phyloP scores from a whole-genome alignment of 2,888 invertebrate species.

The Ennomos fuscantarius region DNA sequence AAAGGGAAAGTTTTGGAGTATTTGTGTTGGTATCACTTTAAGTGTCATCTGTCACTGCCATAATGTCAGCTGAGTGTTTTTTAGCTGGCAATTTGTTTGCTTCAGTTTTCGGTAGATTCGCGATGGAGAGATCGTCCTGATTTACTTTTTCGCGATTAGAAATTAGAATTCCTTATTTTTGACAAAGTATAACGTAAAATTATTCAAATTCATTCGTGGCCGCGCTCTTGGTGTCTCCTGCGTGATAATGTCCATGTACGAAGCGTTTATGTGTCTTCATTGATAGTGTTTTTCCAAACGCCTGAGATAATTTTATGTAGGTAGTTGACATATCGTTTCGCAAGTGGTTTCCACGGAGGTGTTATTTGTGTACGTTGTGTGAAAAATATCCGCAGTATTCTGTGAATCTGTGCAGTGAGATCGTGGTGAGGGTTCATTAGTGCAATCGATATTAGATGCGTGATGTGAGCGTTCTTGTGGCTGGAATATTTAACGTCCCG shows the following conservation, averaged over 20 bases:
- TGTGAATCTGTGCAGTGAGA: slow-evolving; percentile 47
- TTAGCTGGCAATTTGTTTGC: slow-evolving; percentile 35
- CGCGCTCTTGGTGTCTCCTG: slow-evolving; percentile 25
- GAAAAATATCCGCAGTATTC: slow-evolving; percentile 59
- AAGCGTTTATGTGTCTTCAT: slow-evolving; percentile 18
- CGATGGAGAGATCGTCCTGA: slow-evolving; percentile 46
- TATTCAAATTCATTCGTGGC: slow-evolving; percentile 36
- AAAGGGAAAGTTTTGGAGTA: neutral
- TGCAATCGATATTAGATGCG: slow-evolving; percentile 50
- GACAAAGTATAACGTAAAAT: slow-evolving; percentile 47
- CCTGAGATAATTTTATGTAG: slow-evolving; percentile 66
- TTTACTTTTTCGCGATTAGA: slow-evolving; percentile 33
- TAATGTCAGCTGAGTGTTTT: slow-evolving; percentile 43
- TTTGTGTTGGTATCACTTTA: slow-evolving; percentile 1
- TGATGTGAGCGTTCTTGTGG: slow-evolving; percentile 51
- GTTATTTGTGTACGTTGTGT: slow-evolving; percentile 77
- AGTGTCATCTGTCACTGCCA: slow-evolving; percentile 31
- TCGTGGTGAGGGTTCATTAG: slow-evolving; percentile 41
- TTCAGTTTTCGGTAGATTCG: slow-evolving; percentile 66
- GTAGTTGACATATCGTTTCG: slow-evolving; percentile 77
- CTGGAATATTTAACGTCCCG: slow-evolving; percentile 40
- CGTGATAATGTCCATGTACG: slow-evolving; percentile 22
- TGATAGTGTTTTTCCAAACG: slow-evolving; percentile 28
- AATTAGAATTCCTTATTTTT: slow-evolving; percentile 34
- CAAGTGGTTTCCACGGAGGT: slow-evolving; percentile 72